Evolutionary conservation across 1,140 invertebrate species (phyloP), one percentile per base, ranked within the genome.

Genomic region (Drosophila hydei): DNA sequence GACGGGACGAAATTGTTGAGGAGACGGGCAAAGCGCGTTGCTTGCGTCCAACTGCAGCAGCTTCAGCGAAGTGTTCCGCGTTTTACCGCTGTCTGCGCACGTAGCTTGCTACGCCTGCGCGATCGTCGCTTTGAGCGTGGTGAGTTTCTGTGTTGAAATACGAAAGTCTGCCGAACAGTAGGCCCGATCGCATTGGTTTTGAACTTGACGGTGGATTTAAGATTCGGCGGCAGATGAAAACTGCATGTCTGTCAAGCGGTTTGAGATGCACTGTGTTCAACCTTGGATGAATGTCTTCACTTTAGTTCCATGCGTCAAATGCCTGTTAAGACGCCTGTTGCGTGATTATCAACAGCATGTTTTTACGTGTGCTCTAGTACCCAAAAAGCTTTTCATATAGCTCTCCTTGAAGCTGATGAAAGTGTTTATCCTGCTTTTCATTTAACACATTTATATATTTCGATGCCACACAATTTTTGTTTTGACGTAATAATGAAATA

Each of bases 41-140:
- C 89, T 84, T 91, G 76, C 76, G 89, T 90, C 79, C 84, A 62
- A 72, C 74, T 84, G 65, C 76, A 90, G 73, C 74, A 79, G 81
- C 76, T 91, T 72, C 81, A 89, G 50, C 73, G 62, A 89, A 90
- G 78, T 90, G 88, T 77, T 73, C 72, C 64, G 72, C 64, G 47
- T 50, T 70, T 70, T 56, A 65, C 63, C 38, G 36, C 42, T 40
- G 47, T 54, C 23, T 40, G 40, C 30, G 62, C 55, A 63, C 33
- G 52, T 58, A 64, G 54, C 48, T 45, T 59, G 30, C 50, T 70
- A 51, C 58, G 71, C 43, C 42, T 61, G 63, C 50, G 71, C 60
- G 23, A 21, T 11, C 18, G 68, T 16, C 21, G 12, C 30, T 14
- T 9, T 23, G 38, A 11, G 45, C 60, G 81, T 85, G 80, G 74